These are phyloP conservation scores for Zaprionus obscuricornis DNA, from an alignment of 2,888 invertebrate species.

Conservation along the genomic window DNA sequence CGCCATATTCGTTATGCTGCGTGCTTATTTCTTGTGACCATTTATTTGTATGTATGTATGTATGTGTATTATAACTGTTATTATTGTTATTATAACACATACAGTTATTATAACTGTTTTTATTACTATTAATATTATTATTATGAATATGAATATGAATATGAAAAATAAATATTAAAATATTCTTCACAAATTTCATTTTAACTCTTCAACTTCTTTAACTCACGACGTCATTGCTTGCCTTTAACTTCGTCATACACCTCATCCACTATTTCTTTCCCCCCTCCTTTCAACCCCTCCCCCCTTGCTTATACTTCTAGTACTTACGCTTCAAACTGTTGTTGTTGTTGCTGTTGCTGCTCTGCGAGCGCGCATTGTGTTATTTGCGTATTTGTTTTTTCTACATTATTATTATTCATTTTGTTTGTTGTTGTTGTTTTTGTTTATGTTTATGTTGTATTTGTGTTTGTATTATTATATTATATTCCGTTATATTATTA, in stretches of 20 bases:
- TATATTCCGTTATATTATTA: no score
- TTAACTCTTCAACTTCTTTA: no score
- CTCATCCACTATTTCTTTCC: no score
- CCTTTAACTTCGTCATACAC: background rate
- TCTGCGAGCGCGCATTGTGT: conserved; percentile 50
- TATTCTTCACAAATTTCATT: no score
- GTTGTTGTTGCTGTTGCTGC: conserved; percentile 23
- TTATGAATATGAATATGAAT: no score
- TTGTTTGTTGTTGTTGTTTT: conserved; percentile 17
- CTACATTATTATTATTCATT: conserved; percentile 14
- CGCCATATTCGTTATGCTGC: conserved; percentile 39
- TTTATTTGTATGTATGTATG: background rate
- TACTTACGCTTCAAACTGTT: conserved; percentile 64
- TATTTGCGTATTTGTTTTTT: conserved; percentile 19
- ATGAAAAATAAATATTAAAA: no score
- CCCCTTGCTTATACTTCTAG: background rate
- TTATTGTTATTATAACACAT: no score
- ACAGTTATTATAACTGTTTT: no score
- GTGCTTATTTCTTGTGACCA: background rate
- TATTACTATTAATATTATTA: conserved; percentile 12
- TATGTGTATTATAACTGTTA: no score
- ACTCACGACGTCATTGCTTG: conserved; percentile 7
- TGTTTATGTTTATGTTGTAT: no score
- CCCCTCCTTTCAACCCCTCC: background rate
- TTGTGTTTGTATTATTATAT: no score